A percentile compares a stretch with the other conserved stretches of the same genome.
These are phyloP conservation scores for Tetropium fuscum DNA, from an alignment of 2,888 invertebrate genomes.

Conservation along the genomic window DNA sequence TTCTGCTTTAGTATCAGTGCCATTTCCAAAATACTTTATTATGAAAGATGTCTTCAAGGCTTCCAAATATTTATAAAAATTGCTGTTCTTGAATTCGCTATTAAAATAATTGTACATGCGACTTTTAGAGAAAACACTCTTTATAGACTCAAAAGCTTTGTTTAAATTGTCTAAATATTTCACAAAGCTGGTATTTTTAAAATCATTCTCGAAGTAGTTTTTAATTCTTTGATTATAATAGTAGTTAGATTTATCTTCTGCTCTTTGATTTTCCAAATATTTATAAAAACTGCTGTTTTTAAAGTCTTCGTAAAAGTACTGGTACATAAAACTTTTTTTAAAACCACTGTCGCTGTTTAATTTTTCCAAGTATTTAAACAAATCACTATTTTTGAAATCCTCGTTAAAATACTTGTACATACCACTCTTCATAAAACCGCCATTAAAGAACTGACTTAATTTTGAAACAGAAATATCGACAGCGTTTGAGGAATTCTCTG, in stretches of 20 bases:
- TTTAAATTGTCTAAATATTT: constrained; percentile 21
- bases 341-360: no score
- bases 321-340: no score
- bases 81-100: constrained; percentile 18
- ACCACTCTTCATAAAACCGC: background rate
- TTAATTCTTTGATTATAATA: constrained; percentile 5
- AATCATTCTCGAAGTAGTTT: constrained; percentile 17
- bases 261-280: constrained; percentile 14
- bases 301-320: no score
- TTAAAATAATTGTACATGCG: constrained; percentile 8
- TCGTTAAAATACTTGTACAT: no score
- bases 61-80: constrained; percentile 18
- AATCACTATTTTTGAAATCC: no score
- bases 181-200: constrained; percentile 22
- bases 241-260: background rate
- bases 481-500: background rate
- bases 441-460: background rate
- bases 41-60: no score
- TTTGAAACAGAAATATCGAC: background rate
- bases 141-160: no score
- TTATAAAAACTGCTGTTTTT: constrained; percentile 12
- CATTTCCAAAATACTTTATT: no score
- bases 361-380: no score
- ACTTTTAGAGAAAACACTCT: background rate
- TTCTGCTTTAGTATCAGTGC: constrained; percentile 1